Conservation (phyloP, 1,140 invertebrate species). For the Aplysia californica region DNA sequence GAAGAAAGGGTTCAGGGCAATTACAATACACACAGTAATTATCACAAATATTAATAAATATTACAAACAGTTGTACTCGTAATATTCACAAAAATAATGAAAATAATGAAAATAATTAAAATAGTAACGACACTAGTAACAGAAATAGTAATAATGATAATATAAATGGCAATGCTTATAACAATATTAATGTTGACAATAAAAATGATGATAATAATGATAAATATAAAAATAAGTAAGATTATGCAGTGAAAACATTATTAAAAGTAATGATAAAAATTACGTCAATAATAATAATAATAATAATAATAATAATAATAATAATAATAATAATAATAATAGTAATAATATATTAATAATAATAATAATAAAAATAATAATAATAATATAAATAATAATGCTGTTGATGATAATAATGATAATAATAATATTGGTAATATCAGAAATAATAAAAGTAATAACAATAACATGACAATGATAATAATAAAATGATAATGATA, state of each 20-base stretch:
- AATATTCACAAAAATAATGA: background rate
- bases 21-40: background rate
- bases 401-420: background rate
- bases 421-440: background rate
- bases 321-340: background rate
- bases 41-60: background rate
- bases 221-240: no score
- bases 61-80: background rate
- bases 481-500: background rate
- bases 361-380: slow-evolving; percentile 24
- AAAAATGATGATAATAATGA: slow-evolving; percentile 28
- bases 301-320: slow-evolving; percentile 1
- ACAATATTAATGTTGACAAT: background rate
- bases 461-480: no score
- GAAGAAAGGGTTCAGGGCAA: background rate
- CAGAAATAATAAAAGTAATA: no score
- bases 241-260: no score
- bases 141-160: slow-evolving; percentile 3
- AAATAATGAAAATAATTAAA: background rate
- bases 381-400: slow-evolving; percentile 19
- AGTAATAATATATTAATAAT: background rate
- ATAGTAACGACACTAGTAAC: background rate
- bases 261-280: slow-evolving; percentile 54
- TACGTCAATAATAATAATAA: background rate
- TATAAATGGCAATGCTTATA: background rate